These are phyloP conservation scores for Diarsia dahlii DNA, from an alignment of 2,888 invertebrate species.

Conservation along the genomic window DNA sequence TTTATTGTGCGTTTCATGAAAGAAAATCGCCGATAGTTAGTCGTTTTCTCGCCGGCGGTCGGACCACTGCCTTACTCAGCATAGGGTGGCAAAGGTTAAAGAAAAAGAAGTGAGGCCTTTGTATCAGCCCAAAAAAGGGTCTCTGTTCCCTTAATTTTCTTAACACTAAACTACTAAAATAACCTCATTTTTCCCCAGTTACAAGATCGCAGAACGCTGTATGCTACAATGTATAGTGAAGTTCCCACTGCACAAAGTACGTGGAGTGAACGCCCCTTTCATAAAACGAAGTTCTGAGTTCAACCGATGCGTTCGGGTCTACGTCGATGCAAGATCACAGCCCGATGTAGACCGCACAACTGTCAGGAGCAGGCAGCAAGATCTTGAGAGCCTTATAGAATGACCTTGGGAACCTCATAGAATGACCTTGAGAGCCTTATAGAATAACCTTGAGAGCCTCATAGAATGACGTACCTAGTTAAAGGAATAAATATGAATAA, in stretches of 20 bases:
- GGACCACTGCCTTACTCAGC: no score
- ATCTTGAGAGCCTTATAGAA: conserved; percentile 74
- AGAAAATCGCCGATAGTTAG: no score
- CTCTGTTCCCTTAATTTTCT: neutral
- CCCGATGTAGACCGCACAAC: conserved; percentile 49
- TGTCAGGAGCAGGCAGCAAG: conserved; percentile 31
- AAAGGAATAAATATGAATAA: no score
- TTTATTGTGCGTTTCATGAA: no score
- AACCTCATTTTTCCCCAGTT: conserved; percentile 70
- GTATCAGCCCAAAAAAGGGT: neutral
- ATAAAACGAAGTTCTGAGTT: conserved; percentile 77
- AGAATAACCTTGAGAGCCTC: no score
- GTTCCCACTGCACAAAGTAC: conserved; percentile 82
- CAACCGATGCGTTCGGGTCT: conserved; percentile 80
- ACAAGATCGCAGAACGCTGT: conserved; percentile 86
- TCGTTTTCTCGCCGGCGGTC: no score
- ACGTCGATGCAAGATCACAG: conserved; percentile 72
- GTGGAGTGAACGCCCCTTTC: conserved; percentile 78
- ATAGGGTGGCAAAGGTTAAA: neutral
- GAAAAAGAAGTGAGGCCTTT: neutral
- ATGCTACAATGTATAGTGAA: conserved; percentile 82
- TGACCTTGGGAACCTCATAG: conserved; percentile 45
- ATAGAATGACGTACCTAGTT: conserved; percentile 15
- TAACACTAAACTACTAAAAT: neutral
- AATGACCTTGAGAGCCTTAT: no score